These are phyloP conservation scores for Parambassis ranga DNA, from an alignment of 2,797 vertebrate genomes.

Conservation along the genomic window DNA sequence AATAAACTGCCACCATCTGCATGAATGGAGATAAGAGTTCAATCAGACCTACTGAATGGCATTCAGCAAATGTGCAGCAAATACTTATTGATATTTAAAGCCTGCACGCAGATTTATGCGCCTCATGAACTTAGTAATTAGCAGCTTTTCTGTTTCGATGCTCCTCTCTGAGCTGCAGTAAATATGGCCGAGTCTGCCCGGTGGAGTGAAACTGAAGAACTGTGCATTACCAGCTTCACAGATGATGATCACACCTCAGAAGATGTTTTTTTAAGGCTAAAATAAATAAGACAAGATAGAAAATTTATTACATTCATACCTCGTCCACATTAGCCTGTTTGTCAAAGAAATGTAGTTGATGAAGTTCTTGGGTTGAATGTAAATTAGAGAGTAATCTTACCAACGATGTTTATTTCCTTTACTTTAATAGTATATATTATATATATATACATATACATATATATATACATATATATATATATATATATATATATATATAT, in stretches of 20 bases:
- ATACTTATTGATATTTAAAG: conserved; percentile 71
- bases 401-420: too few species aligned
- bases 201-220: conserved; percentile 26
- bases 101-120: conserved; percentile 51
- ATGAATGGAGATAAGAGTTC: conserved; percentile 72
- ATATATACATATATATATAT: too few species aligned
- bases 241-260: conserved; percentile 8
- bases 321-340: background rate
- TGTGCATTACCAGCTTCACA: conserved; percentile 15
- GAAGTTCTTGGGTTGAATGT: too few species aligned
- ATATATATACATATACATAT: too few species aligned
- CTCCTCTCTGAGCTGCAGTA: conserved; percentile 37
- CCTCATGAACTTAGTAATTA: conserved; percentile 70
- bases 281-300: background rate
- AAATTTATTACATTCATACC: background rate
- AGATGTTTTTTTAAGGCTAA: conserved; percentile 21
- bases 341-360: too few species aligned
- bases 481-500: too few species aligned
- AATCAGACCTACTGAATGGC: conserved; percentile 66
- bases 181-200: conserved; percentile 38
- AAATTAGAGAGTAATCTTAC: too few species aligned
- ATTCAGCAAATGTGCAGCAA: conserved; percentile 59
- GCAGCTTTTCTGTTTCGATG: conserved; percentile 60
- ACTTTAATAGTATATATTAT: too few species aligned
- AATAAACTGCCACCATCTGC: conserved; percentile 75